Evolutionary conservation across 2,888 invertebrate species (phyloP).

Genomic region (Tanytarsus gracilentus): DNA sequence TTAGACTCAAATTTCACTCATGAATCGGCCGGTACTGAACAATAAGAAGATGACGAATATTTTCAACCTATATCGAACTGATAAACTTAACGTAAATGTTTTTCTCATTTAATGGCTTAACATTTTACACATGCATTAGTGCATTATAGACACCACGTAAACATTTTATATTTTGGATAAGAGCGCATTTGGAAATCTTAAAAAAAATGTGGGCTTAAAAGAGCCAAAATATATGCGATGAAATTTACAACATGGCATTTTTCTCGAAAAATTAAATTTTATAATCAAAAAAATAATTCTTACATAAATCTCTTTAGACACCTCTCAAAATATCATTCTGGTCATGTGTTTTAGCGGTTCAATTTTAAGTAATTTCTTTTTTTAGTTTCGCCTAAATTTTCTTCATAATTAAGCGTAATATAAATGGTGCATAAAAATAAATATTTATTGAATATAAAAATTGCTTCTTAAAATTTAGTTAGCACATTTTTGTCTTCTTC

Average conservation of each 20-base stretch:
- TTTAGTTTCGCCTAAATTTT: not conserved
- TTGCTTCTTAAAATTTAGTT: conserved; percentile 3
- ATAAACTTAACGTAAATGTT: conserved; percentile 6
- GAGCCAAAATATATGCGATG: too few species aligned
- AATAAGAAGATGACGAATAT: conserved; percentile 6
- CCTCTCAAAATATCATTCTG: too few species aligned
- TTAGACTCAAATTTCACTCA: conserved; percentile 69
- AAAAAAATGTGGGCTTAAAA: too few species aligned
- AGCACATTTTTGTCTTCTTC: not conserved
- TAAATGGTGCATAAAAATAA: conserved; percentile 10
- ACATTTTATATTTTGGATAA: too few species aligned
- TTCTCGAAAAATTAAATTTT: too few species aligned
- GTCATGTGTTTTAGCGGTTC: too few species aligned
- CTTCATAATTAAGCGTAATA: conserved; percentile 2
- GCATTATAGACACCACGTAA: too few species aligned
- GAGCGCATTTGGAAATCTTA: too few species aligned
- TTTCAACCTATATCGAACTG: conserved; percentile 15
- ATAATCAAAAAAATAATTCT: too few species aligned
- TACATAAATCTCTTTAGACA: too few species aligned
- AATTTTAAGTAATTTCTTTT: not conserved
- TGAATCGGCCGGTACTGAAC: conserved; percentile 44
- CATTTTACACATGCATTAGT: conserved; percentile 7
- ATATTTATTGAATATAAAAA: conserved; percentile 7
- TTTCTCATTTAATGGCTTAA: not conserved
- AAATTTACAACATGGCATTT: too few species aligned